Evolutionary conservation across 1,140 invertebrate species (phyloP), one percentile per base, ranked within the genome.

Genomic region (Cotesia chilonis): DNA sequence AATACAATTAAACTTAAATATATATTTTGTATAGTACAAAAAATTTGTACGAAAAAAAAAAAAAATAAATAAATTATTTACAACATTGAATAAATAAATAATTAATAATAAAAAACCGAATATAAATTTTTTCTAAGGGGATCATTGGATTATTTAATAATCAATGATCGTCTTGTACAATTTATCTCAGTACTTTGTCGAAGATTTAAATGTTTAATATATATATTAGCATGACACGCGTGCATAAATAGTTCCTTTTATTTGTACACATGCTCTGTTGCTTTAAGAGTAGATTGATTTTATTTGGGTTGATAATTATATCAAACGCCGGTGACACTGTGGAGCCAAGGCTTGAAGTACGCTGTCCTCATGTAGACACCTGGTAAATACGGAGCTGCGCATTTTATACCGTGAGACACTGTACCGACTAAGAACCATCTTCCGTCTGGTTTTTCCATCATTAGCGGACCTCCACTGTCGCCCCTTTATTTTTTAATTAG

Each of bases 381-480:
- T 0, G 94, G 94, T 66, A 96, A 83, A 81, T 94, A 96, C 0
- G 95, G 94, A 37, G 95, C 93, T 1, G 95, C 96, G 81, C 96
- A 98, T 80, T 95, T 96, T 74, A 96, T 97, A 10, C 97, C 97
- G 85, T 98, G 97, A 4, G 96, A 98, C 0, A 98, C 96, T 0
- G 96, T 97, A 9, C 96, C 97, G 2, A 94, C 94, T 4, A 98
- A 86, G 71, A 95, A 91, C 92, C 96, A 98, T 70, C 92, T 90
- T 12, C 95, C 95, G 78, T 97, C 94, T 0, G 91, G 88, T 71
- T 94, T 87, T 81, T 95, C 93, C 20, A 97, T 88, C 38, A 96
- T 94, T 69, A 98, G 82, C 0, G 96, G 96, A 37, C 96, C 96
- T 5, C 96, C 96, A 77, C 95, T 96, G 88, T 98, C 96, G 73